Conservation (phyloP, 2,797 vertebrate species). For the Oryzias sinensis region DNA sequence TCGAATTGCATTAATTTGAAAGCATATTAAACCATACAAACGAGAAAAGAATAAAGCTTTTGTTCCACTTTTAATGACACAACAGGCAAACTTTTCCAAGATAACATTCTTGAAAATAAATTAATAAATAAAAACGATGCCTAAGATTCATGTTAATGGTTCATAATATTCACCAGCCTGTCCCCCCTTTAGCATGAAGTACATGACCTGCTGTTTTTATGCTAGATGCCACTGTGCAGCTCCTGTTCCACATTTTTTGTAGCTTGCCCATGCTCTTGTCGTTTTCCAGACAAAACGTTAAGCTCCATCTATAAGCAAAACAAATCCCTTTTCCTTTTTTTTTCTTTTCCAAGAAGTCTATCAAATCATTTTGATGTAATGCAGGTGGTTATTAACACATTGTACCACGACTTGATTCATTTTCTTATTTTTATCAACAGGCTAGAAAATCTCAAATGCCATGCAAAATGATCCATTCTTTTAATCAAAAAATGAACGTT, state of each 20-base stretch:
- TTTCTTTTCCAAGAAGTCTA: background rate
- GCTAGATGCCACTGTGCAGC: conserved; percentile 62
- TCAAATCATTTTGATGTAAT: background rate
- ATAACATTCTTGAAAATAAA: conserved; percentile 26
- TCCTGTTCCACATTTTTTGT: conserved; percentile 47
- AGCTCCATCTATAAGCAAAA: conserved; percentile 41
- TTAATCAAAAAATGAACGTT: background rate
- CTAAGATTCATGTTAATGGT: conserved; percentile 59
- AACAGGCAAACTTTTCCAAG: conserved; percentile 39
- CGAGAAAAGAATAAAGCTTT: background rate
- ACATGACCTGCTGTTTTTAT: conserved; percentile 58
- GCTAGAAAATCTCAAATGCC: conserved; percentile 1
- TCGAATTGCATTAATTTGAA: too few relatives aligned
- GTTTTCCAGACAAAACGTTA: conserved; percentile 40
- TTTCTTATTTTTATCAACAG: background rate
- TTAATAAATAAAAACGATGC: conserved; percentile 15
- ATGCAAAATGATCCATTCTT: background rate
- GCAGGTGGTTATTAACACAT: background rate
- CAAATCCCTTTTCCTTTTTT: conserved; percentile 23
- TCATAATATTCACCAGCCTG: conserved; percentile 65
- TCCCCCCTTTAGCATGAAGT: conserved; percentile 43
- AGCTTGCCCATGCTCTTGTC: conserved; percentile 25
- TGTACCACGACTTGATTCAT: background rate
- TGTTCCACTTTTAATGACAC: conserved; percentile 9
- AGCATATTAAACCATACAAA: too few relatives aligned